A percentile compares a stretch with the other conserved stretches of the same genome.
Conservation (phyloP, 2,797 vertebrate species). For the Eulemur mongoz region DNA sequence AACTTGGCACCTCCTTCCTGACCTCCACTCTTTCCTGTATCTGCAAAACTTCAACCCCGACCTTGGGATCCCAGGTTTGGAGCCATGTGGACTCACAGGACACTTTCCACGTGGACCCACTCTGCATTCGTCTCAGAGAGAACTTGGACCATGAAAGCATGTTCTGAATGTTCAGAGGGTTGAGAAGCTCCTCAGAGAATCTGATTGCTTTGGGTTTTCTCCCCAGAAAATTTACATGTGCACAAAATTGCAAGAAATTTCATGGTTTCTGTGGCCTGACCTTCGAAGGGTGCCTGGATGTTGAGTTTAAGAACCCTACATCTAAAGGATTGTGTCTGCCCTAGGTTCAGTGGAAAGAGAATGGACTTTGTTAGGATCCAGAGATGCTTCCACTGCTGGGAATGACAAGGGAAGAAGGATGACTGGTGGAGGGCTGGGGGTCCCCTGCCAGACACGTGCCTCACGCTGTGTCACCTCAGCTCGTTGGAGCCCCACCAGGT, state of each 20-base stretch:
- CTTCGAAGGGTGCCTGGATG: background rate
- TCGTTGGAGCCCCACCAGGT: background rate
- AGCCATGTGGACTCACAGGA: background rate
- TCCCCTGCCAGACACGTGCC: rapidly evolving
- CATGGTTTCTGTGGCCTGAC: background rate
- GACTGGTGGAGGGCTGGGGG: too few relatives aligned
- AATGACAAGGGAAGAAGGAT: background rate
- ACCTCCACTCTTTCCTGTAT: background rate
- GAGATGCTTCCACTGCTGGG: background rate
- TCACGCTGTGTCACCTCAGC: background rate
- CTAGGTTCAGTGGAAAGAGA: rapidly evolving
- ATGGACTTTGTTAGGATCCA: background rate
- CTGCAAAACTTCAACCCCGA: too few relatives aligned
- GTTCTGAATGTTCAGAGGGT: background rate
- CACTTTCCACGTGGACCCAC: rapidly evolving
- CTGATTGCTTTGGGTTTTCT: background rate
- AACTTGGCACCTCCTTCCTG: background rate
- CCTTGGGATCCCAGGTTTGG: background rate
- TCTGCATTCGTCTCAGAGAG: rapidly evolving
- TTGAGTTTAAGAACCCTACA: background rate
- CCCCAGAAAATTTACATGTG: background rate
- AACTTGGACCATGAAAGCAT: background rate
- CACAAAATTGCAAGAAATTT: background rate
- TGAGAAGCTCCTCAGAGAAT: background rate
- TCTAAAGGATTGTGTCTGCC: rapidly evolving